phyloP scores from a whole-genome alignment of 2,113 vertebrate species.

The Myotis yumanensis region DNA sequence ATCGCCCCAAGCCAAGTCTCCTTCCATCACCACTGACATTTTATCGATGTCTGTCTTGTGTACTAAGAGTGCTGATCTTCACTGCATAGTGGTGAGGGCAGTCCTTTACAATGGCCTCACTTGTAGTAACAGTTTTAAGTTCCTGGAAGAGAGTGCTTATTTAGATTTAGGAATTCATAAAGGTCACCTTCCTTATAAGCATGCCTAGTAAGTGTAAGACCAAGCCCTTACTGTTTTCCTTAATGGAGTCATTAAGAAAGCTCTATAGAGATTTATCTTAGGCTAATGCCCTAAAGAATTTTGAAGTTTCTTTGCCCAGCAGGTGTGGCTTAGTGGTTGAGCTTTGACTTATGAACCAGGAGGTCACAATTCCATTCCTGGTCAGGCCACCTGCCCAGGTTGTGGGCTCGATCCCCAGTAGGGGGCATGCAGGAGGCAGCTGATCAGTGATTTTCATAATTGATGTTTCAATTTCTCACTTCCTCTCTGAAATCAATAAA shows the following conservation, averaged over 20 bases:
- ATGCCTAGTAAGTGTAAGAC: not conserved
- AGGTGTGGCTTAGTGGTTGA: not conserved
- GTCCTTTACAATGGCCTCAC: not conserved
- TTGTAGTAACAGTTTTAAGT: not conserved
- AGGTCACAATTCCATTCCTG: too few species aligned
- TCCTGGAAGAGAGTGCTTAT: not conserved
- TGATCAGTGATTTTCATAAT: too few species aligned
- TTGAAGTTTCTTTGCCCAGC: not conserved
- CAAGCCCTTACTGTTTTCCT: not conserved
- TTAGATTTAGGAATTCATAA: not conserved
- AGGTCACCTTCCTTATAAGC: not conserved
- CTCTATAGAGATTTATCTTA: not conserved
- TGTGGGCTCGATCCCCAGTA: too few species aligned
- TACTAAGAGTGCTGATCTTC: not conserved
- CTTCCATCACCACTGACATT: not conserved
- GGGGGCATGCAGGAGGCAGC: too few species aligned
- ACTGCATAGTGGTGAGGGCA: not conserved
- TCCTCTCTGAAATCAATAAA: too few species aligned
- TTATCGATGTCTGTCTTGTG: not conserved
- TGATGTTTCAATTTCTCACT: too few species aligned
- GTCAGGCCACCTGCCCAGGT: too few species aligned
- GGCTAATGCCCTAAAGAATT: conserved; percentile 1
- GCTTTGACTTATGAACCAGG: too few species aligned
- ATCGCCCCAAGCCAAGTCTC: not conserved
- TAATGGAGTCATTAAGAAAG: conserved; percentile 32